Evolutionary conservation across 2,888 invertebrate species (phyloP).

Genomic region (Sylvicola cinctus): DNA sequence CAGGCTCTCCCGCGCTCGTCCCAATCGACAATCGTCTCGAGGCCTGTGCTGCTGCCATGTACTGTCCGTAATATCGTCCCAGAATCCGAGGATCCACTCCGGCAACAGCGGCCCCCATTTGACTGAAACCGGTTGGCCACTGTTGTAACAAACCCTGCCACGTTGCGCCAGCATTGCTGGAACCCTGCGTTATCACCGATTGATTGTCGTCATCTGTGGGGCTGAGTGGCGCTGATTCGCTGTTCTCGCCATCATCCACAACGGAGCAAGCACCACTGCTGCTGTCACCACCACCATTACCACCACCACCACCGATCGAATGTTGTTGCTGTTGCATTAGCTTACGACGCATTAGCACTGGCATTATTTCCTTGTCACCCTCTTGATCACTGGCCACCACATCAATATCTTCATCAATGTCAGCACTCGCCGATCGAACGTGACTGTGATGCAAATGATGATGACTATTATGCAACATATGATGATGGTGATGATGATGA

Average conservation of each 20-base stretch:
- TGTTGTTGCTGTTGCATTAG: constrained; percentile 1
- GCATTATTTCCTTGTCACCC: constrained; percentile 8
- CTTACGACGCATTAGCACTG: not conserved
- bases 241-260: not conserved
- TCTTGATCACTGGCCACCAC: constrained; percentile 42
- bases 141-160: constrained; percentile 13
- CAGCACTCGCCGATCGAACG: constrained; percentile 9
- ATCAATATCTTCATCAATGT: constrained; percentile 43
- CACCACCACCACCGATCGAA: constrained; percentile 5
- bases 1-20: no score
- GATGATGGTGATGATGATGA: constrained; percentile 13
- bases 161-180: not conserved
- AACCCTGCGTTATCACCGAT: not conserved
- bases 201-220: constrained; percentile 1
- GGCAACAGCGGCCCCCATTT: constrained; percentile 2
- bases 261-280: not conserved
- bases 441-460: constrained; percentile 7
- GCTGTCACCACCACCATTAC: not conserved
- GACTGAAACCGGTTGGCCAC: constrained; percentile 11
- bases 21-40: no score
- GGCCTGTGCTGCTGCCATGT: constrained; percentile 20
- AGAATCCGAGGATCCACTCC: constrained; percentile 18
- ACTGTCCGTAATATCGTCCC: constrained; percentile 21
- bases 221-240: constrained; percentile 1
- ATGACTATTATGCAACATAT: constrained; percentile 13